A percentile compares a stretch with the other conserved stretches of the same genome.
These are phyloP conservation scores for Coccyzus lansbergi DNA, from an alignment of 2,797 vertebrate species.

Conservation along the genomic window DNA sequence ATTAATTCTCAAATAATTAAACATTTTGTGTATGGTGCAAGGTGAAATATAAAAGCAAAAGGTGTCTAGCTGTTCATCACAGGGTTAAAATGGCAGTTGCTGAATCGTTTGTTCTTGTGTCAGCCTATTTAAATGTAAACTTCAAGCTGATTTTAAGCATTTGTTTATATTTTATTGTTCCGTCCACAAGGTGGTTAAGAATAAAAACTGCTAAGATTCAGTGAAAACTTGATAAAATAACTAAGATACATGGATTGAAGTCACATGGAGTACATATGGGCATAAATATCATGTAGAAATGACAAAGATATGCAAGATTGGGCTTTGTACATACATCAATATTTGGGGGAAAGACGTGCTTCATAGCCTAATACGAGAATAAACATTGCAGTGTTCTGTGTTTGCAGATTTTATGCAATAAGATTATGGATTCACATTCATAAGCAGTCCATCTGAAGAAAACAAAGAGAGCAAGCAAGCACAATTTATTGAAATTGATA, in stretches of 20 bases:
- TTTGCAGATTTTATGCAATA: conserved; percentile 19
- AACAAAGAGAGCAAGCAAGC: background rate
- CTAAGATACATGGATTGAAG: background rate
- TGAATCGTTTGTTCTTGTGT: conserved; percentile 9
- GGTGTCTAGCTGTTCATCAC: conserved; percentile 66
- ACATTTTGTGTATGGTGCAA: conserved; percentile 82
- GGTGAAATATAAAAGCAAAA: conserved; percentile 83
- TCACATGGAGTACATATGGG: background rate
- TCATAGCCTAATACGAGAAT: conserved; percentile 1
- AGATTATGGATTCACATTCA: background rate
- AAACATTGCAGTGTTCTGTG: background rate
- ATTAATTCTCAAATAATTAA: conserved; percentile 88
- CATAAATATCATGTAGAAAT: background rate
- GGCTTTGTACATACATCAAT: background rate
- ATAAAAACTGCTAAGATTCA: conserved; percentile 9
- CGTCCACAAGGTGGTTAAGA: background rate
- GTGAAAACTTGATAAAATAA: conserved; percentile 3
- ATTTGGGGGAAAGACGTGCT: conserved; percentile 15
- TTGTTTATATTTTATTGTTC: background rate
- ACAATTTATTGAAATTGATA: background rate
- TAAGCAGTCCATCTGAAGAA: background rate
- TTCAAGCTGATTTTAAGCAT: conserved; percentile 8
- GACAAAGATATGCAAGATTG: background rate
- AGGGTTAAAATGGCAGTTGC: conserved; percentile 64
- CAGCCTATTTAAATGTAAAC: conserved; percentile 36